Evolutionary conservation across 2,113 vertebrate species (phyloP), one percentile per base, ranked within the genome.

Genomic region (Gnathonemus echidnorhynchus): DNA sequence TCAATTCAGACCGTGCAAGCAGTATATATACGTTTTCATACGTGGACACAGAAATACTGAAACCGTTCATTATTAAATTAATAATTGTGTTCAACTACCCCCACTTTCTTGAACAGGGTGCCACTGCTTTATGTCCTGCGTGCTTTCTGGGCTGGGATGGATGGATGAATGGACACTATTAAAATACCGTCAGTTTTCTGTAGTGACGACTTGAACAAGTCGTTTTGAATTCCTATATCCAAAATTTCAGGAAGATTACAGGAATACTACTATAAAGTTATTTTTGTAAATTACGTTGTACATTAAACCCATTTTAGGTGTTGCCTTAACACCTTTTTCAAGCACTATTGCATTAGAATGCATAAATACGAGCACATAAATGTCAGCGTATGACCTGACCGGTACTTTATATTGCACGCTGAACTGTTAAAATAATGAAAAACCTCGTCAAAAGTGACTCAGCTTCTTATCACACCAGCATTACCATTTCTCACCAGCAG

Each of bases 401-500:
- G 11, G 62, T 70, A 70, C 62, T 70, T 27, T 5, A 4, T 31
- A 27, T 27, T 31, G 62, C 27, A 31, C 27, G 27, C 62, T 70
- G 62, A 31, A 70, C 62, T 31, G 62, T 31, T 70, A 31, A 31
- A 70, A 70, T 66, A 66, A 66, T 84, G 80, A 84, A 46, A 46
- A 45, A 77, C 46, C n/a, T 19, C 39, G 27, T 6, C 3, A 80
- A 74, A 74, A 15, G 42, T 85, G 66, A 90, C 86, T 90, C 89
- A 90, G 86, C 86, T 58, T 53, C 62, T 88, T 80, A 39, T 53
- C 62, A 90, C 31, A 74, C 66, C 56, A 31, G 52, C 48, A 87
- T 31, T 88, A 74, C 86, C 62, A 21, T 45, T 42, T 45, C 35
- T 84, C 83, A 87, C 62, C 89, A 88, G 62, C 89, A 89, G 89